Percentiles rank a stretch among this genome's conserved stretches.
phyloP scores from a whole-genome alignment of 2,797 vertebrate genomes.

The Pseudopleuronectes americanus region DNA sequence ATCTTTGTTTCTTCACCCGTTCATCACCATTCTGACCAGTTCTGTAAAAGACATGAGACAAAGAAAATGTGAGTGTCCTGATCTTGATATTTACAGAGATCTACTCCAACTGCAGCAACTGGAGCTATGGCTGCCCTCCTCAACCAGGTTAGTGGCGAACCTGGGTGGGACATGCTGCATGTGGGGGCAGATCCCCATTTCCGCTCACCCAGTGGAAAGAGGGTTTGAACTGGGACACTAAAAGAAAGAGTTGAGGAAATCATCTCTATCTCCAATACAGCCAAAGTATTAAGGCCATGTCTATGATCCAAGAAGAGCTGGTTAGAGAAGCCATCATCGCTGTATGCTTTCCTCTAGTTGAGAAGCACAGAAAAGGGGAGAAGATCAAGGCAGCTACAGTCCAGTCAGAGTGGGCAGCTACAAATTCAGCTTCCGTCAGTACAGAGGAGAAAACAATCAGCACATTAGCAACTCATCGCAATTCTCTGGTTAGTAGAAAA shows the following conservation, averaged over 20 bases:
- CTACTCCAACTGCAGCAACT: constrained; percentile 69
- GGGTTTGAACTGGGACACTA: constrained; percentile 38
- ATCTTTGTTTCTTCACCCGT: constrained; percentile 80
- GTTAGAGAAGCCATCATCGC: constrained; percentile 79
- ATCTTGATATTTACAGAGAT: constrained; percentile 29
- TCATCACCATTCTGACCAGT: constrained; percentile 88
- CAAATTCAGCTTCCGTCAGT: constrained; percentile 73
- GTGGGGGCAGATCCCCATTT: constrained; percentile 55
- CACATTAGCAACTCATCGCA: constrained; percentile 72
- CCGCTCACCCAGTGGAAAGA: constrained; percentile 42
- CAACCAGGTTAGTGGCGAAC: constrained; percentile 18
- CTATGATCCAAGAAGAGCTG: constrained; percentile 77
- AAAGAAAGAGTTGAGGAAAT: constrained; percentile 65
- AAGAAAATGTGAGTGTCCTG: constrained; percentile 36
- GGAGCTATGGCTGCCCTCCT: constrained; percentile 22
- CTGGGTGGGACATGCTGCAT: constrained; percentile 64
- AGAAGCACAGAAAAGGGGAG: constrained; percentile 70
- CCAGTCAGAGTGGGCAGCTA: constrained; percentile 69
- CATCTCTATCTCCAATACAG: constrained; percentile 75
- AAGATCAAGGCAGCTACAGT: constrained; percentile 64
- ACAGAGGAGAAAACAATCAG: constrained; percentile 70
- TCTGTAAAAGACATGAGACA: constrained; percentile 73
- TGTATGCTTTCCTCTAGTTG: constrained; percentile 75
- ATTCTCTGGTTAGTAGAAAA: constrained; percentile 79
- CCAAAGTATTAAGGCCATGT: constrained; percentile 73